Evolutionary conservation across 2,888 invertebrate species (phyloP).

Genomic region (Polylopha cassiicola): DNA sequence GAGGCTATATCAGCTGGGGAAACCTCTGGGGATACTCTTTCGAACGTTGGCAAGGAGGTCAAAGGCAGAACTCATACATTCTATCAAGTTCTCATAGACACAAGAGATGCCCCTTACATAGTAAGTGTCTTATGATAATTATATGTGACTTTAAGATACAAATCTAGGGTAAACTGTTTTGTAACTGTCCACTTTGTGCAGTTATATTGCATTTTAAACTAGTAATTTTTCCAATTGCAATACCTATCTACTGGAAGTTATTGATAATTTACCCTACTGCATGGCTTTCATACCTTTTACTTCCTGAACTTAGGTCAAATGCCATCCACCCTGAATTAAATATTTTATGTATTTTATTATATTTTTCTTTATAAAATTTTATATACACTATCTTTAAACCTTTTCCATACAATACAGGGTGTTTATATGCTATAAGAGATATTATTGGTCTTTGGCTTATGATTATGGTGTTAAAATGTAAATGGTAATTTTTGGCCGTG

Average conservation of each 20-base stretch:
- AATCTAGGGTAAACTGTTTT: too few relatives aligned
- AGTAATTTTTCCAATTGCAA: too few relatives aligned
- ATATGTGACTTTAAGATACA: slow-evolving; percentile 19
- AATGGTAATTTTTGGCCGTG: slow-evolving; percentile 57
- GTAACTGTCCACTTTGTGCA: too few relatives aligned
- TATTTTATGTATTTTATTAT: too few relatives aligned
- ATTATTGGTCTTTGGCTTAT: slow-evolving; percentile 9
- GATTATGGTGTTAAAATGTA: slow-evolving; percentile 24
- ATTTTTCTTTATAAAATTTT: too few relatives aligned
- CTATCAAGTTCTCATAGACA: slow-evolving; percentile 98
- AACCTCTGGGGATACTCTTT: slow-evolving; percentile 53
- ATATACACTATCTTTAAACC: too few relatives aligned
- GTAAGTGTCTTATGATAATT: slow-evolving; percentile 78
- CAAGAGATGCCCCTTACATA: slow-evolving; percentile 97
- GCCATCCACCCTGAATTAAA: too few relatives aligned
- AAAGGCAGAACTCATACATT: slow-evolving; percentile 95
- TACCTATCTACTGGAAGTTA: too few relatives aligned
- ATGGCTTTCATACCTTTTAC: too few relatives aligned
- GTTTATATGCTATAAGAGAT: slow-evolving; percentile 3
- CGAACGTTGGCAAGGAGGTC: slow-evolving; percentile 87
- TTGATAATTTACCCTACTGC: too few relatives aligned
- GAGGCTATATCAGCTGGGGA: slow-evolving; percentile 47
- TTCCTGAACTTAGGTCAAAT: too few relatives aligned
- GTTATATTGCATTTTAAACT: too few relatives aligned
- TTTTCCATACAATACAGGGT: slow-evolving; percentile 1